Evolutionary conservation across 2,888 invertebrate genomes (phyloP), one percentile per base, ranked within the genome.

Genomic region (Portevinia maculata): DNA sequence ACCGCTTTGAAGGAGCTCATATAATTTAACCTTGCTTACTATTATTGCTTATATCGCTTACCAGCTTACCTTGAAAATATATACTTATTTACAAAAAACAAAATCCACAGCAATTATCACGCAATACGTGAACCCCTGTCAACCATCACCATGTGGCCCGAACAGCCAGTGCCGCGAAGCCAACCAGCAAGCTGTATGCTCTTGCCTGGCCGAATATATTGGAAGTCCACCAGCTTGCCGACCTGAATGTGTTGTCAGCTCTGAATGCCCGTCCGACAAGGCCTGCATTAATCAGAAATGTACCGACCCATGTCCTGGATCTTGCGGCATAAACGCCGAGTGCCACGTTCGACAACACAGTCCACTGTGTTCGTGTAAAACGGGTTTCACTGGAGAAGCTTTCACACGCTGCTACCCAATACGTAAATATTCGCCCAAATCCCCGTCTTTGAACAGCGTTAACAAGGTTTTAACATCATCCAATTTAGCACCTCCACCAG

Each of bases 311-410:
- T 97, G 96, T 86, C 92, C 93, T 1, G 95, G 95, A 55, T 93
- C 95, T 46, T 97, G 97, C 87, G 97, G 95, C 15, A 93, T 94
- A 85, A 94, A 94, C 87, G 94, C 97, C 8, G 92, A 93, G 67
- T 97, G 97, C 86, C 94, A 94, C 89, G 96, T 96, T 19, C 93
- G 95, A 79, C 94, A 95, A 86, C 97, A 97, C 87, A 95, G 95
- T 88, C 96, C 97, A 1, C 93, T 96, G 84, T 96, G 96, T 88
- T 94, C 94, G 17, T 96, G 96, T 88, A 93, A 93, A 83, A 90
- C 93, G 13, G 93, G 94, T 60, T 94, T 92, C 86, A 94, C 94
- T 11, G 96, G 96, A n/a, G 95, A 96, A 92, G 95, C 96, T 1
- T 95, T 96, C 88, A 93, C 92, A 46, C 92, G 93, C 86, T 94